These are phyloP conservation scores for Acleris literana DNA, from an alignment of 2,888 invertebrate genomes.

Conservation along the genomic window DNA sequence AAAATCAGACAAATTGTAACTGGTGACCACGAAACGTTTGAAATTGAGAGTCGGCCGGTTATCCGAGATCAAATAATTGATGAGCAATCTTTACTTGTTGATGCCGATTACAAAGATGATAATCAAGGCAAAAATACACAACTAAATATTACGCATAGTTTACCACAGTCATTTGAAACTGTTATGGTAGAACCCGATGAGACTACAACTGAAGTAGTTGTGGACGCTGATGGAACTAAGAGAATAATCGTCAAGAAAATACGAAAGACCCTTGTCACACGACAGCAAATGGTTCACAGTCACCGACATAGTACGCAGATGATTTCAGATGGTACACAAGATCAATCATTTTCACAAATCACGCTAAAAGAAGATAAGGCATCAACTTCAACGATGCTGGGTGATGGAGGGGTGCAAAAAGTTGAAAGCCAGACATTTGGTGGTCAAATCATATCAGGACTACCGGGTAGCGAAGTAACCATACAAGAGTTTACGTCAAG, in stretches of 20 bases:
- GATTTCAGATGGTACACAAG: conserved; percentile 83
- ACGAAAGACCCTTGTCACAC: conserved; percentile 86
- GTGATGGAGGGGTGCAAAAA: conserved; percentile 85
- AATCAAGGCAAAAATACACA: conserved; percentile 84
- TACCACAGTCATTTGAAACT: conserved; percentile 91
- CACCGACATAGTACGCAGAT: conserved; percentile 83
- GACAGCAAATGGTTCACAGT: conserved; percentile 86
- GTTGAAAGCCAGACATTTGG: conserved; percentile 86
- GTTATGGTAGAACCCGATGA: conserved; percentile 92
- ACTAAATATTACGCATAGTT: conserved; percentile 87
- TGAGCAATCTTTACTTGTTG: conserved; percentile 86
- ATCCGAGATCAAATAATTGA: conserved; percentile 72
- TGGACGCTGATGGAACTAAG: conserved; percentile 91
- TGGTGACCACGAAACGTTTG: conserved; percentile 87
- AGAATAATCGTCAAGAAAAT: conserved; percentile 90
- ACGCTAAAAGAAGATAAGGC: conserved; percentile 87
- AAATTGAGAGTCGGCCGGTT: conserved; percentile 87
- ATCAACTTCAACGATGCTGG: conserved; percentile 81
- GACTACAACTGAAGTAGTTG: conserved; percentile 91
- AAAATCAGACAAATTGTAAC: conserved; percentile 85
- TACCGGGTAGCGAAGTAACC: conserved; percentile 85
- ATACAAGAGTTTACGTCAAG: conserved; percentile 86
- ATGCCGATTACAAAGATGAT: conserved; percentile 87
- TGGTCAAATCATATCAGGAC: conserved; percentile 85
- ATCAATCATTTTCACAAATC: conserved; percentile 87